Base-by-base conservation (phyloP, 1,140 invertebrate species). In the Drosophila truncata region DNA sequence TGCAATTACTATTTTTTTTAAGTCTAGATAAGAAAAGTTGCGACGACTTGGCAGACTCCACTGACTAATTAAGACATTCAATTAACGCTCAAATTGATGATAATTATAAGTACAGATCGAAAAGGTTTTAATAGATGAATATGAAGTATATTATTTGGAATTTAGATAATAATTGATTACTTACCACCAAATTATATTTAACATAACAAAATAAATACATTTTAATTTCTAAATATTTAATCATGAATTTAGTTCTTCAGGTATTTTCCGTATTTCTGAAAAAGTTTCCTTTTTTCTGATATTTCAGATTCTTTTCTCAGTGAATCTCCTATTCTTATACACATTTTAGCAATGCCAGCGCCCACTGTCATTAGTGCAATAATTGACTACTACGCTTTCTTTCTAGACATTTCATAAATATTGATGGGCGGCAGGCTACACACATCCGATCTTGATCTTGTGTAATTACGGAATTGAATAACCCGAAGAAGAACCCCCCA, bases 361-460 rank as follows among this genome's bases (percentile, higher is more conserved):
- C 81, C 82, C 82, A 85, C 82, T 47, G 13, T 65, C 54, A 78
- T 78, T 73, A 73, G 11, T 31, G n/a, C 14, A 52, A 41, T 41
- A 73, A 77, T 84, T 80, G 57, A 71, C 61, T 61, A 39, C 75
- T 72, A 70, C 63, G 61, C 80, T 82, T 83, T 83, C 80, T 71
- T 46, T 55, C 63, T 16, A 60, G 37, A 49, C 18, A 35, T 20
- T 37, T 46, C 23, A 73, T 72, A 33, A 35, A 37, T 73, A 35
- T 63, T 63, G 23, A 25, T 44, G 41, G 60, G 41, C 31, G 23
- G 35, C 14, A 27, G 31, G 14, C 33, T 39, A 33, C 39, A 52
- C n/a, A 58, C 23, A 58, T 37, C 14, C 62, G 52, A 64, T 59
- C 52, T 55, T 39, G 65, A 52, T 69, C 66, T 73, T 72, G 67